Conservation (phyloP, 2,797 vertebrate genomes). For the Jordanella pulchra region DNA sequence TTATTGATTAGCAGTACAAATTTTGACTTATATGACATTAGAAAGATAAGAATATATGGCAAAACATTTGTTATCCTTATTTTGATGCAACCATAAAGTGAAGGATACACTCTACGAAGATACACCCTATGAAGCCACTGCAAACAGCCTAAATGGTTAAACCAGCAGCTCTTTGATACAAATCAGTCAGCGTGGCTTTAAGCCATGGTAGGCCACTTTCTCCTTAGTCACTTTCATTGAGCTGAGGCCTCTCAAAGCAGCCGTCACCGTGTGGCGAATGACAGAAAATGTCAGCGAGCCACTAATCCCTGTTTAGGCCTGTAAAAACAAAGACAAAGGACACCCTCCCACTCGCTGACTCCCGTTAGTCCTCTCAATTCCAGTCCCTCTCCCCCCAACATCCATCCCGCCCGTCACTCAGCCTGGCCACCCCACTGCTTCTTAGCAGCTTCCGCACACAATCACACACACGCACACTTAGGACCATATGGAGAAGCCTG, state of each 20-base stretch:
- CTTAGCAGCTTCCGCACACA: conserved; percentile 29
- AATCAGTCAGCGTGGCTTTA: conserved; percentile 61
- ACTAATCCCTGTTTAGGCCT: conserved; percentile 77
- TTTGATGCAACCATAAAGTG: background rate
- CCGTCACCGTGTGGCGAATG: conserved; percentile 59
- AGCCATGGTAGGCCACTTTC: conserved; percentile 40
- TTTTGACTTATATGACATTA: no score
- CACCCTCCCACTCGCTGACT: conserved; percentile 40
- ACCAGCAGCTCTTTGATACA: conserved; percentile 44
- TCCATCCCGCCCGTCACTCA: conserved; percentile 28
- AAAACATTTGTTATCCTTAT: background rate
- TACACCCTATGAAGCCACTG: conserved; percentile 1
- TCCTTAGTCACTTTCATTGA: conserved; percentile 61
- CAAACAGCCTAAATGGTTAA: conserved; percentile 19
- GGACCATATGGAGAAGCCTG: conserved; percentile 58
- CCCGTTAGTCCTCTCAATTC: conserved; percentile 60
- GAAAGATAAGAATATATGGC: background rate
- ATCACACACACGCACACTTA: conserved; percentile 27
- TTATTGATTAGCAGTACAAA: no score
- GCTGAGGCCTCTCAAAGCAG: conserved; percentile 37
- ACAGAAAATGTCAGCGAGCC: conserved; percentile 74
- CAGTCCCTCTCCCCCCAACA: conserved; percentile 26
- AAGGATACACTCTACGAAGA: background rate
- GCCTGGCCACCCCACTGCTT: conserved; percentile 26
- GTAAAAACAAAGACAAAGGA: conserved; percentile 73